Conservation (phyloP, 2,797 vertebrate genomes). For the Anomalospiza imberbis region DNA sequence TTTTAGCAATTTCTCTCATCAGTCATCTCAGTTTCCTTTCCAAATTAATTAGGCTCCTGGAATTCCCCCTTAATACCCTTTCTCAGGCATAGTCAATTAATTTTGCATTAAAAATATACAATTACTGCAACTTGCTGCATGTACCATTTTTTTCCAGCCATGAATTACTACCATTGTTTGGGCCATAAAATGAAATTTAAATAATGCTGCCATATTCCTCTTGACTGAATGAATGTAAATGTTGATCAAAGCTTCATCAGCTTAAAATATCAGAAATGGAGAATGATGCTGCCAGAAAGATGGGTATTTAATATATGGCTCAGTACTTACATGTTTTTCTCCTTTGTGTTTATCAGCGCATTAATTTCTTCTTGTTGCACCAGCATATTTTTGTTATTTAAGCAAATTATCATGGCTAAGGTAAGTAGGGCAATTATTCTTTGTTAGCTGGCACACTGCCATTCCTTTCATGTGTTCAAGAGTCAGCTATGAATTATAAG, state of each 20-base stretch:
- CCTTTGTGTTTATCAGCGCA: not conserved
- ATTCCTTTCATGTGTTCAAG: constrained; percentile 45
- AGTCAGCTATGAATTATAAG: constrained; percentile 45
- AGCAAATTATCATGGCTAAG: constrained; percentile 36
- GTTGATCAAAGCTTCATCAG: not conserved
- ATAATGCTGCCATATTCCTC: not conserved
- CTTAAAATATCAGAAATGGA: not conserved
- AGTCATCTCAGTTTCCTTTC: not conserved
- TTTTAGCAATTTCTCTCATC: not conserved
- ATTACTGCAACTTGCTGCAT: not conserved
- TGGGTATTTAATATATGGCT: not conserved
- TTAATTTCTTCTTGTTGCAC: constrained; percentile 14
- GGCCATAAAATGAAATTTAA: not conserved
- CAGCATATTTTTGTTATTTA: constrained; percentile 23
- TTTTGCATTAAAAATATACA: not conserved
- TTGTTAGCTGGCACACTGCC: constrained; percentile 26
- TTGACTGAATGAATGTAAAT: not conserved
- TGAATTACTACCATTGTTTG: not conserved
- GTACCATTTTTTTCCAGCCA: not conserved
- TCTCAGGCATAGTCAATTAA: not conserved
- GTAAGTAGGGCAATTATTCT: constrained; percentile 49
- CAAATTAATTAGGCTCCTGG: not conserved
- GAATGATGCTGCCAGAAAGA: not conserved
- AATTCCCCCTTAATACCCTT: not conserved
- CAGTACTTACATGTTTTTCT: not conserved